Base-by-base conservation (phyloP, 2,113 vertebrate species). In the Phalacrocorax pelagicus region DNA sequence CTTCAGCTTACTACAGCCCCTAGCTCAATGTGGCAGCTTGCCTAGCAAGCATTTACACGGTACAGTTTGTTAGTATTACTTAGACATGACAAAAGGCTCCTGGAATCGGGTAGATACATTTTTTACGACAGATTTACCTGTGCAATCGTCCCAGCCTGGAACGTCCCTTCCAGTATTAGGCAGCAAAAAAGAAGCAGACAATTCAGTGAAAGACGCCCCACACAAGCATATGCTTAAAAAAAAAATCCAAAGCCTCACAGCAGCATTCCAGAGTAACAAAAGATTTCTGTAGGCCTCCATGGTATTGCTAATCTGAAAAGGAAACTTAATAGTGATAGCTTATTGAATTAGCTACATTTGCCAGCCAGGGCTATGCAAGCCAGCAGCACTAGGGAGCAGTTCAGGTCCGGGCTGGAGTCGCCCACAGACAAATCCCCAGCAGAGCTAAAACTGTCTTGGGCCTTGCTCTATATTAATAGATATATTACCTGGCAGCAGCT, bases 221-320 rank as follows among this genome's bases (percentile, higher is more conserved):
- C 4, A 47, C 4, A 63, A 63, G n/a, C 11, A 21, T 2, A 44
- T 13, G 10, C 61, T 72, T 66, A 54, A 42, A 80, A 84, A 34
- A 44, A 18, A 57, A 46, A 46, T 16, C 19, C 34, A 34, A 74
- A 57, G 9, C 18, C 36, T 59, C 87, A 51, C 27, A 63, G 23
- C 29, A 21, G 16, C 38, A 57, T 15, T 36, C 21, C 22, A 61
- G 34, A 79, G 5, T 23, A 82, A 67, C 1, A 3, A n/a, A 72
- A 54, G 32, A 15, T 21, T 24, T 40, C 5, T 1, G 0, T 12
- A 66, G 5, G 5, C 42, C 11, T 79, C 46, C 4, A 1, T 46
- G 8, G 15, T 9, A 81, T 63, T 90, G 71, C 42, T 83, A 47
- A 34, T 12, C 62, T 2, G 11, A 61, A 83, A 81, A 81, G 4